Evolutionary conservation across 2,113 vertebrate genomes (phyloP).

Genomic region (Poeciliopsis prolifica): DNA sequence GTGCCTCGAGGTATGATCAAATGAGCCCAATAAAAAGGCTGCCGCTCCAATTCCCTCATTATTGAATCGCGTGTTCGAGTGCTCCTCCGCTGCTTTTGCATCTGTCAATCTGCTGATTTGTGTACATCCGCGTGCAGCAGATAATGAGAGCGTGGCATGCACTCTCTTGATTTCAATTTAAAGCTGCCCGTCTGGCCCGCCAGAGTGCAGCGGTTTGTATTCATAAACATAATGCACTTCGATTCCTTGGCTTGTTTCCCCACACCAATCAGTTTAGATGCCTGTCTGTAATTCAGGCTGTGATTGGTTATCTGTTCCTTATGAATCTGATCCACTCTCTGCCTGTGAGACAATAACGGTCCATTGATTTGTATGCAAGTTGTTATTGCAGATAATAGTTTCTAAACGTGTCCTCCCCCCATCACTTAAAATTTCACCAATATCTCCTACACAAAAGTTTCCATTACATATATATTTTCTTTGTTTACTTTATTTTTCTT

Average conservation of each 20-base stretch:
- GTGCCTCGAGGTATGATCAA: constrained; percentile 10
- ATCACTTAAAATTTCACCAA: background rate
- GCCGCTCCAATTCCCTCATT: constrained; percentile 23
- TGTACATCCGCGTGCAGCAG: background rate
- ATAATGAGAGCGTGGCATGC: constrained; percentile 39
- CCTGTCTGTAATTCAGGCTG: constrained; percentile 41
- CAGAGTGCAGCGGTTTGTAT: constrained; percentile 36
- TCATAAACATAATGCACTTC: constrained; percentile 59
- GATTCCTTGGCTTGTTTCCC: constrained; percentile 51
- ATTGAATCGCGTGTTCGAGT: constrained; percentile 30
- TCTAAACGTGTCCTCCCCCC: background rate
- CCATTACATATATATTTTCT: background rate
- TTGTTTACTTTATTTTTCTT: background rate
- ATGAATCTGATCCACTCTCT: constrained; percentile 42
- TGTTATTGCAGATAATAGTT: constrained; percentile 35
- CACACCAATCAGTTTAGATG: background rate
- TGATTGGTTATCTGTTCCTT: constrained; percentile 67
- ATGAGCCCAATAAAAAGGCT: constrained; percentile 18
- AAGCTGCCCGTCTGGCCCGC: background rate
- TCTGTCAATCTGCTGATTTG: constrained; percentile 16
- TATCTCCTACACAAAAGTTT: background rate
- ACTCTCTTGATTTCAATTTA: background rate
- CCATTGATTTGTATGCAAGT: constrained; percentile 45
- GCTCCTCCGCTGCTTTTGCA: background rate
- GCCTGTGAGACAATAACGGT: constrained; percentile 35